Base-by-base conservation (phyloP, 2,113 vertebrate species). In the Henicopernis longicauda region DNA sequence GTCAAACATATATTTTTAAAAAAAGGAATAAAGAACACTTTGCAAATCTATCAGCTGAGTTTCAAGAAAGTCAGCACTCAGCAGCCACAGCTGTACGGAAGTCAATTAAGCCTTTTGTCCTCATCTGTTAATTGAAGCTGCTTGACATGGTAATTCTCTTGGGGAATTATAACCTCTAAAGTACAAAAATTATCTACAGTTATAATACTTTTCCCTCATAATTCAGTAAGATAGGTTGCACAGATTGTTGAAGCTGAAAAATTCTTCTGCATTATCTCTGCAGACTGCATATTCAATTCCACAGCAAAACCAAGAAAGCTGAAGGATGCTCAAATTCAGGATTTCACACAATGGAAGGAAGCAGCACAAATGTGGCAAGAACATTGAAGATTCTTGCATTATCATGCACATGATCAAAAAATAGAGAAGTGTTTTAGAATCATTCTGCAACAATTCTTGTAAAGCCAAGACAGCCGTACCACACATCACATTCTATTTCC, bases 61-160 rank as follows among this genome's bases (percentile, higher is more conserved):
- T 91, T 91, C 71, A 83, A 82, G 45, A n/a, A 97, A 95, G 23
- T 42, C 32, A 40, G 7, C 89, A 82, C 29, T 72, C 61, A 90
- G 66, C 12, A 95, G 54, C 6, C 42, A 38, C 31, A 80, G 40
- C 50, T 85, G 31, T 45, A 76, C 16, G 34, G 18, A 89, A 82
- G 50, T 45, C 44, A 80, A 58, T 63, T 81, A 88, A 23, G 67
- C 29, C 70, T 80, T 65, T 40, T 84, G 71, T 90, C 63, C 80
- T 76, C 25, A 66, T 57, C 70, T 82, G 44, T 57, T 96, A 97
- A 97, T 25, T 82, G 50, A 81, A 88, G 66, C 55, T 95, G 55
- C 36, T 49, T 61, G 44, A 69, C 32, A 71, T 25, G 32, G 19
- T 81, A 95, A 96, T 93, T 96, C 91, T 88, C 55, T 54, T 45